These are phyloP conservation scores for Bothrops alternatus DNA, from an alignment of 2,797 vertebrate genomes.

Conservation along the genomic window DNA sequence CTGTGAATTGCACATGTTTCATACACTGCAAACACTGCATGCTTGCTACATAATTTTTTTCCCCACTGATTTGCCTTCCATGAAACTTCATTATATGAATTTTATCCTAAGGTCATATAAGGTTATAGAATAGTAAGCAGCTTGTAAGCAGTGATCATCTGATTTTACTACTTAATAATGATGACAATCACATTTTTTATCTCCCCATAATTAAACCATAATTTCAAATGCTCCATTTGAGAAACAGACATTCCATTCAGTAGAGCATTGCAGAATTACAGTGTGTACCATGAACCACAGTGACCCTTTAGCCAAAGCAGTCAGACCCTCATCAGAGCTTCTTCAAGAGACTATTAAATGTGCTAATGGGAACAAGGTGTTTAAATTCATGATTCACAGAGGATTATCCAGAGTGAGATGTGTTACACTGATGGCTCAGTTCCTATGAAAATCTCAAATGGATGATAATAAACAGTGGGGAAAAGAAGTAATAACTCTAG, in stretches of 20 bases:
- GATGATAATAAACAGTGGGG: slow-evolving; percentile 47
- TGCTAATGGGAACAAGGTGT: slow-evolving; percentile 64
- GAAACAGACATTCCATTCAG: slow-evolving; percentile 31
- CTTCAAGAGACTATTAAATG: slow-evolving; percentile 53
- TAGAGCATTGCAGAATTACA: slow-evolving; percentile 42
- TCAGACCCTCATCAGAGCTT: slow-evolving; percentile 61
- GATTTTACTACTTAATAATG: slow-evolving; percentile 38
- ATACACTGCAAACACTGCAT: neutral
- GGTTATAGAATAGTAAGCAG: slow-evolving; percentile 29
- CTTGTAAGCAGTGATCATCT: neutral
- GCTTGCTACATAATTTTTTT: neutral
- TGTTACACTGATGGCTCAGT: slow-evolving; percentile 52
- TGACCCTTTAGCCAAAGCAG: slow-evolving; percentile 47
- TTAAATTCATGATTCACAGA: slow-evolving; percentile 58
- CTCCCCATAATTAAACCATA: slow-evolving; percentile 12
- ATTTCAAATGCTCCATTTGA: slow-evolving; percentile 30
- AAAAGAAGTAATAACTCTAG: slow-evolving; percentile 45
- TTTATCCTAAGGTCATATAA: slow-evolving; percentile 20
- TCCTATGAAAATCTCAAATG: slow-evolving; percentile 27
- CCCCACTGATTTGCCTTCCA: neutral
- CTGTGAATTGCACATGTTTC: neutral
- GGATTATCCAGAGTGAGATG: slow-evolving; percentile 59
- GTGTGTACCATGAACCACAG: slow-evolving; percentile 25
- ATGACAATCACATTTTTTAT: slow-evolving; percentile 19
- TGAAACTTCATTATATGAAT: slow-evolving; percentile 15